Evolutionary conservation across 92 coral and sea anemone genomes (phyloP), one percentile per base, ranked within the genome.

Genomic region (Epizoanthus illoricatus): DNA sequence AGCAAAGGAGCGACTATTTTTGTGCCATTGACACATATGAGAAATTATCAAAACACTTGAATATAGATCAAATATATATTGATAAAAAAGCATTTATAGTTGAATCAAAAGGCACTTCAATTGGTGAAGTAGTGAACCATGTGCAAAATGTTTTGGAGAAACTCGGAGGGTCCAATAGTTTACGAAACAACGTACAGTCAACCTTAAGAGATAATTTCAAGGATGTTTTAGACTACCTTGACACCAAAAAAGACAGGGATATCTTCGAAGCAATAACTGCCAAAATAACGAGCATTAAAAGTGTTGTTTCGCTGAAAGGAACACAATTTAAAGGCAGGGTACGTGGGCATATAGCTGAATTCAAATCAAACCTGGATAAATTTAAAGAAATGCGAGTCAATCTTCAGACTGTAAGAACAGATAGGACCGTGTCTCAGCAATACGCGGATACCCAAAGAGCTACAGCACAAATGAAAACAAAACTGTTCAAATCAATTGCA

Each of bases 171-270:
- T 52, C 62, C 40, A 8, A 63, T 63, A 42, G 45, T 15, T 18
- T 79, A 33, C 78, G 45, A 5, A 19, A 70, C 7, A 8, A 3
- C 15, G 88, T 76, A 9, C 84, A 71, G 11, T 69, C 80, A 20
- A 20, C 20, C 2, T 40, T 79, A 13, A 85, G 78, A 54, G 79
- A 58, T 56, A 60, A 85, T 24, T 79, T 74, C 13, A 74, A n/a
- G 7, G 88, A 74, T 10, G 54, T 80, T 10, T n/a, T 90, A 9
- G 33, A 24, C 0, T 90, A 62, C 74, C 3, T 83, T 0, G 90
- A 90, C 60, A 89, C 55, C 10, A 88, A 81, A 73, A 79, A 83
- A 61, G 90, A 91, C 28, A 73, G 88, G 55, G 91, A 91, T 68
- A 55, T 86, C 0, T 41, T 88, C 11, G 84, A 85, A 63, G 88